Base-by-base conservation (phyloP, 2,797 vertebrate genomes). In the Labeo calbasu region DNA sequence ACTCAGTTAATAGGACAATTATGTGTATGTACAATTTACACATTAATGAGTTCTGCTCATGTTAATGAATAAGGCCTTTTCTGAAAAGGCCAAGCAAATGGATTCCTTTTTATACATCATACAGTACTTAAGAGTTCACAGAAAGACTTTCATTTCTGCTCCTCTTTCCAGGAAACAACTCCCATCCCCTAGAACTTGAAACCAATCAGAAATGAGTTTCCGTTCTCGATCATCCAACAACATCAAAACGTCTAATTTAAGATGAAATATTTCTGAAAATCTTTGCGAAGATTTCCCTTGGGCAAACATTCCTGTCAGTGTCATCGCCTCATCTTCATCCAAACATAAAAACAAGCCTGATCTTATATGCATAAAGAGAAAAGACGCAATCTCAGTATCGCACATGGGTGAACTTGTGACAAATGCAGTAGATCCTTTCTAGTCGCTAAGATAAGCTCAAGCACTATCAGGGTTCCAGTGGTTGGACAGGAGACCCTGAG, bases 381-480 rank as follows among this genome's bases (percentile, higher is more conserved):
- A 55, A 36, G 17, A 23, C 8, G 6, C 75, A 70, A 70, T 84
- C 75, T 70, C 25, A 36, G 51, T 36, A 28, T 61, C 63, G 75
- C 43, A 79, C 53, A 53, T 23, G 43, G 21, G 9, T 28, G 65
- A 57, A 77, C 53, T 40, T 53, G 21, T 70, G 72, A 65, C 68
- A 78, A 63, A 50, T 40, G 43, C 28, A 40, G 15, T 65, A 55
- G 59, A 46, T 79, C 50, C 19, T 55, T 55, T 81, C 13, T 36
- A 36, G 25, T 43, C 40, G 77, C 55, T 43, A 63, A 85, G 10
- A 71, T 40, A 82, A 84, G 69, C 77, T 40, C 32, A 19, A 51
- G 50, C 32, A 68, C n/a, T 79, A 53, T 82, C 48, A 50, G 36
- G 48, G 68, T 80, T 69, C 28, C 43, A 66, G 77, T 73, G 51